A percentile compares a stretch with the other conserved stretches of the same genome.
phyloP scores from a whole-genome alignment of 2,113 vertebrate genomes.

The Hippolais icterina region DNA sequence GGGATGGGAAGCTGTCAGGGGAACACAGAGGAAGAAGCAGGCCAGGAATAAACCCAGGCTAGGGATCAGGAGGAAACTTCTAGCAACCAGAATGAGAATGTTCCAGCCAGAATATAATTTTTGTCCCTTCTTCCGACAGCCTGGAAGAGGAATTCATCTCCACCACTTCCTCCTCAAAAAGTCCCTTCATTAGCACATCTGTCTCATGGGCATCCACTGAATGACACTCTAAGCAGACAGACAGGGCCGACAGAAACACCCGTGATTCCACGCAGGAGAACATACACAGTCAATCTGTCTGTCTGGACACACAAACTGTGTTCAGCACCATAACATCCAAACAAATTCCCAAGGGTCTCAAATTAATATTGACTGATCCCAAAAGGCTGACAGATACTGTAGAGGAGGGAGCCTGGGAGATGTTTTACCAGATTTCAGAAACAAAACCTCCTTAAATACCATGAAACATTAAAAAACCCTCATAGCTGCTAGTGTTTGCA shows the following conservation, averaged over 20 bases:
- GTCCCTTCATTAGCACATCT: not conserved
- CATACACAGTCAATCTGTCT: not conserved
- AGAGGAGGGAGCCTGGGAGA: not conserved
- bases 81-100: not conserved
- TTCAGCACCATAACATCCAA: not conserved
- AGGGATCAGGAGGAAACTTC: not conserved
- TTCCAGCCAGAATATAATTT: not conserved
- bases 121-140: not conserved
- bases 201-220: not conserved
- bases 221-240: not conserved
- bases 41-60: not conserved
- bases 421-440: not conserved
- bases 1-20: not conserved
- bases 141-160: not conserved
- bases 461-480: not conserved
- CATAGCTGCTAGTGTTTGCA: not conserved
- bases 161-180: not conserved
- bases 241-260: not conserved
- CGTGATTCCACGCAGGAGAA: not conserved
- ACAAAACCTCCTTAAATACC: not conserved
- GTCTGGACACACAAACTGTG: not conserved
- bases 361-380: not conserved
- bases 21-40: not conserved
- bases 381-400: not conserved
- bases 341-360: not conserved